These are phyloP conservation scores for Ceyx cyanopectus DNA, from an alignment of 2,113 vertebrate genomes.

Conservation along the genomic window DNA sequence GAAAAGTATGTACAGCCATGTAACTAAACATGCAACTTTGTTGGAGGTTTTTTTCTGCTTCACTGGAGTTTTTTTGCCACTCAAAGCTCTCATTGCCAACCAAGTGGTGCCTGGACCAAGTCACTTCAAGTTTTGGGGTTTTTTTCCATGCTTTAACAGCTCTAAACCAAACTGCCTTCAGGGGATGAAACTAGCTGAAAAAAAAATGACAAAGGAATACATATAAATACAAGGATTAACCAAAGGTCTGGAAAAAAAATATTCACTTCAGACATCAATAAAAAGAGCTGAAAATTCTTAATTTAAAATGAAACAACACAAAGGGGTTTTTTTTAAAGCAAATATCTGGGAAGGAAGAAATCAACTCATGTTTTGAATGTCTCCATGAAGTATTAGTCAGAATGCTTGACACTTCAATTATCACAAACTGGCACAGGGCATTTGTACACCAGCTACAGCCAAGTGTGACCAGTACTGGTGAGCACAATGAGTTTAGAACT, in stretches of 20 bases:
- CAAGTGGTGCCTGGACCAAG: background rate
- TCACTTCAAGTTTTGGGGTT: background rate
- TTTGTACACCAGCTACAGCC: background rate
- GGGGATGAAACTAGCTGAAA: background rate
- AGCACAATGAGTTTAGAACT: background rate
- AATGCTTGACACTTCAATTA: background rate
- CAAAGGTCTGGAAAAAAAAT: background rate
- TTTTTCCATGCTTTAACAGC: background rate
- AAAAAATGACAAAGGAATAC: background rate
- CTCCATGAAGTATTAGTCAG: background rate
- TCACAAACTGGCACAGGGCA: background rate
- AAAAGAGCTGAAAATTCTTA: background rate
- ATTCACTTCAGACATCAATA: background rate
- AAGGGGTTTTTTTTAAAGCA: background rate
- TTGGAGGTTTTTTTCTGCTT: background rate
- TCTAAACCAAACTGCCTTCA: background rate
- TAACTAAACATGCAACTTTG: background rate
- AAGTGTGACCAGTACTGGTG: background rate
- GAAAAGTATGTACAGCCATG: background rate
- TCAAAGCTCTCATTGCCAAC: background rate
- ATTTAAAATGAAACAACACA: background rate
- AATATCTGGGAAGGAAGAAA: background rate
- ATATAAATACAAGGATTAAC: background rate
- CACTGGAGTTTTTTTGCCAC: background rate
- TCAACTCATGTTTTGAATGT: background rate